Evolutionary conservation across 2,113 vertebrate genomes (phyloP).

Genomic region (Laticauda colubrina): DNA sequence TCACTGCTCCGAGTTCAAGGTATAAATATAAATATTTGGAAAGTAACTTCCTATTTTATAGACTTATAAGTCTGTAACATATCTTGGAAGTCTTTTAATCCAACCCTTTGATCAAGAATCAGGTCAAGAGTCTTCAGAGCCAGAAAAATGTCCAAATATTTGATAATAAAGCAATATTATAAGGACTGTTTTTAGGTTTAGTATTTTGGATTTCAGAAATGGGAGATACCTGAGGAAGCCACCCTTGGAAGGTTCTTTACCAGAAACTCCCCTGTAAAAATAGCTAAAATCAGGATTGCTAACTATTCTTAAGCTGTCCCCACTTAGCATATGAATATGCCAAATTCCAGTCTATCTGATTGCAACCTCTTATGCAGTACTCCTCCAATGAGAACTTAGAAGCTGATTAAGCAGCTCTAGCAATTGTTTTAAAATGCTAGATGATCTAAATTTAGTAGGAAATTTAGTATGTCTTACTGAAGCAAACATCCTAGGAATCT

Average conservation of each 20-base stretch:
- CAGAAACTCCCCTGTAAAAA: background rate
- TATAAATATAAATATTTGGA: background rate
- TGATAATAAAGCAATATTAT: background rate
- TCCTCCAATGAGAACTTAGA: background rate
- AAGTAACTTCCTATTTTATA: background rate
- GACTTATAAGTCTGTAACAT: background rate
- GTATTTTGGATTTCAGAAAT: background rate
- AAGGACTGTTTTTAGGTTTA: background rate
- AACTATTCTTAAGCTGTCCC: background rate
- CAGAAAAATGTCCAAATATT: background rate
- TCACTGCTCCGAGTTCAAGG: background rate
- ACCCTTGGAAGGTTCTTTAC: background rate
- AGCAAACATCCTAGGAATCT: background rate
- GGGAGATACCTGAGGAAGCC: background rate
- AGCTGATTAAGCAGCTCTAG: background rate
- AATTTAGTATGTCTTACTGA: background rate
- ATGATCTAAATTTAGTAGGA: background rate
- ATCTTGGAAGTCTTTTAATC: background rate
- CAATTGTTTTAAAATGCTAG: background rate
- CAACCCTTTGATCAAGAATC: background rate
- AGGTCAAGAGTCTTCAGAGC: background rate
- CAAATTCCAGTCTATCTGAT: background rate
- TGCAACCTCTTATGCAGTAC: background rate
- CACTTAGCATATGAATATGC: background rate
- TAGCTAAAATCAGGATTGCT: background rate